Evolutionary conservation across 2,113 vertebrate genomes (phyloP), one percentile per base, ranked within the genome.

Genomic region (Periophthalmus modestus): DNA sequence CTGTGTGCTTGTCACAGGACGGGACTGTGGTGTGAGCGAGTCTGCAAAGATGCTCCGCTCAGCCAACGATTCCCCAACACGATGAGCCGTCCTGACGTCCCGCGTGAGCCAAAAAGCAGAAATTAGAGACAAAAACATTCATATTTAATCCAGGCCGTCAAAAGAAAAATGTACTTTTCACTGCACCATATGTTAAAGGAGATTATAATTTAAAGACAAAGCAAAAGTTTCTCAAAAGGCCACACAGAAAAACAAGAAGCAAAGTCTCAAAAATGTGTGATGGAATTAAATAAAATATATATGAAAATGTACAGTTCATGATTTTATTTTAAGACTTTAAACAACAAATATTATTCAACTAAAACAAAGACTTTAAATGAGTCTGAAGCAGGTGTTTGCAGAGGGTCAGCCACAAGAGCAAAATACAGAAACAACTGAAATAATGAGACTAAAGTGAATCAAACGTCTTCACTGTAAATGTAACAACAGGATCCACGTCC

Each of bases 121-220:
- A 92, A 89, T 86, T 72, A 46, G 71, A 88, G 71, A 80, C 88
- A 89, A 87, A 82, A 81, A 55, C 74, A 92, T 93, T 21, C 59
- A 91, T 93, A 83, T 85, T 93, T 92, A 70, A 93, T 92, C 78
- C n/a, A 18, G 36, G 16, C 57, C 66, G 48, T 82, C 75, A 72
- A 61, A 34, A 62, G 18, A 46, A 84, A 75, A 70, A 34, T 82
- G 80, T 75, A 43, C 71, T 54, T 70, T 82, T 68, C 28, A 83
- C 58, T 18, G 23, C 34, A 77, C 58, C 78, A 82, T 68, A 79
- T 76, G 76, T 39, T 70, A 19, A 46, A 33, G 55, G 71, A 34
- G 34, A 62, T 80, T 71, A 66, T 14, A 70, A 75, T 73, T 73
- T 72, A 68, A 81, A 77, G 55, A 82, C 12, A n/a, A 72, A 21